Evolutionary conservation across 2,113 vertebrate genomes (phyloP).

Genomic region (Gambusia affinis): DNA sequence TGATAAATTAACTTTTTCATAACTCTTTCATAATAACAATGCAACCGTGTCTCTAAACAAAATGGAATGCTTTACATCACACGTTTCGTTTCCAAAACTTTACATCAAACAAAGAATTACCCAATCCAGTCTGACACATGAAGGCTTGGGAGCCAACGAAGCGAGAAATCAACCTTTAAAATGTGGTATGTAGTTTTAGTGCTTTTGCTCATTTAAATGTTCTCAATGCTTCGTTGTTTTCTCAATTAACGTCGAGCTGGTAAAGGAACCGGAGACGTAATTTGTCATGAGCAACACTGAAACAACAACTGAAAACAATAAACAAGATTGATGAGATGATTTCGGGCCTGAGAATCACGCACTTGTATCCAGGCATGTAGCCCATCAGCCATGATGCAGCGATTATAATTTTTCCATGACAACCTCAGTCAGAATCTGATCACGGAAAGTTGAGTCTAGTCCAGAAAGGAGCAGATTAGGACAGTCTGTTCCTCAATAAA

Average conservation of each 20-base stretch:
- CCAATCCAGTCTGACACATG: background rate
- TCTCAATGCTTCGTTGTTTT: background rate
- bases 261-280: background rate
- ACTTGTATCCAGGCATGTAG: constrained; percentile 22
- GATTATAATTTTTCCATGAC: constrained; percentile 46
- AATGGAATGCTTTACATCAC: too few species aligned
- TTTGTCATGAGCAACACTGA: constrained; percentile 4
- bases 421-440: constrained; percentile 19
- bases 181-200: background rate
- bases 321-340: constrained; percentile 3
- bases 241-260: background rate
- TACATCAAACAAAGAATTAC: too few species aligned
- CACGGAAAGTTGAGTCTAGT: constrained; percentile 23
- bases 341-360: constrained; percentile 9
- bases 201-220: background rate
- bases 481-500: background rate
- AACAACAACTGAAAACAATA: constrained; percentile 9
- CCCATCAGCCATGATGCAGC: constrained; percentile 31
- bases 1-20: too few species aligned
- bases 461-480: constrained; percentile 23
- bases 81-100: background rate
- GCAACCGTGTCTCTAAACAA: too few species aligned
- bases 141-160: background rate
- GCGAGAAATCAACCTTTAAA: background rate
- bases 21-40: too few species aligned